Percentiles rank a stretch among this genome's conserved stretches.
Evolutionary conservation across 2,797 vertebrate genomes (phyloP).

Genomic region (Pseudomugil gertrudae): DNA sequence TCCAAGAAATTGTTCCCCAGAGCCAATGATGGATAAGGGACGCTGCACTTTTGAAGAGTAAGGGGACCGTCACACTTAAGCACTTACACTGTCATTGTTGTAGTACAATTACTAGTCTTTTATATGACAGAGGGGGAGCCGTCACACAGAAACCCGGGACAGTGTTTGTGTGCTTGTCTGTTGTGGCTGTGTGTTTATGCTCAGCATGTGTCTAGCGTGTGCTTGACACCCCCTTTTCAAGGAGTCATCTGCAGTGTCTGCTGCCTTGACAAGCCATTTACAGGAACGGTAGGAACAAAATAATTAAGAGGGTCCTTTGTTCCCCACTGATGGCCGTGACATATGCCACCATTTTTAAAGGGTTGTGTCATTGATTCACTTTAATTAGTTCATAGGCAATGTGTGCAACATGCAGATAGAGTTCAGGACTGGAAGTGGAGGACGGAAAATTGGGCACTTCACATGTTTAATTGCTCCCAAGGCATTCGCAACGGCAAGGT

Average conservation of each 20-base stretch:
- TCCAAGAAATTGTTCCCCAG: conserved; percentile 74
- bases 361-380: conserved; percentile 82
- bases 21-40: conserved; percentile 76
- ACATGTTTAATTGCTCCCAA: conserved; percentile 81
- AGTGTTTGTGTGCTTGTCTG: conserved; percentile 25
- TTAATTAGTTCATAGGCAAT: conserved; percentile 83
- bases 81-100: conserved; percentile 73
- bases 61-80: conserved; percentile 74
- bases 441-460: conserved; percentile 79
- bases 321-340: conserved; percentile 76
- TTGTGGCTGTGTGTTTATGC: conserved; percentile 26
- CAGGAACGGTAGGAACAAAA: conserved; percentile 79
- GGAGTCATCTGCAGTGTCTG: conserved; percentile 58
- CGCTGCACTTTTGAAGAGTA: conserved; percentile 71
- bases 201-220: conserved; percentile 38
- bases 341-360: conserved; percentile 78
- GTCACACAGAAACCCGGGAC: conserved; percentile 48
- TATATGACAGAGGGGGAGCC: conserved; percentile 69
- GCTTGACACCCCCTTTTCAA: conserved; percentile 66
- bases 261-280: conserved; percentile 77
- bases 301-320: conserved; percentile 84
- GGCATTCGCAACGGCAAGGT: conserved; percentile 70
- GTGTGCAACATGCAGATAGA: conserved; percentile 73
- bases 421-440: conserved; percentile 70
- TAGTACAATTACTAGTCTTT: conserved; percentile 79